A percentile compares a stretch with the other conserved stretches of the same genome.
Evolutionary conservation across 2,113 vertebrate genomes (phyloP).

Genomic region (Pomatostomus ruficeps): DNA sequence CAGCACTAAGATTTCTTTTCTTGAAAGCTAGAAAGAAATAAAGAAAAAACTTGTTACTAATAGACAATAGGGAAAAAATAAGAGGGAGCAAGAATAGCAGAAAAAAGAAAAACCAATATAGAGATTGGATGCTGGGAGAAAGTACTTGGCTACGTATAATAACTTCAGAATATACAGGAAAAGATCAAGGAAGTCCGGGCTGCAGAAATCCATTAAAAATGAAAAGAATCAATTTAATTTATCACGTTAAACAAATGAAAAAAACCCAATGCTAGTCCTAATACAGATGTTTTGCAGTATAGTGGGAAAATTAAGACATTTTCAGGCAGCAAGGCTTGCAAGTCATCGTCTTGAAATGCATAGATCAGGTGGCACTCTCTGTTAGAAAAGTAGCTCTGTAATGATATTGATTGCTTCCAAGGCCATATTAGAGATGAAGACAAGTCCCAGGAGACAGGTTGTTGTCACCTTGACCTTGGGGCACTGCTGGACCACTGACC

Average conservation of each 20-base stretch:
- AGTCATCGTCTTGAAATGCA: conserved; percentile 37
- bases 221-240: conserved; percentile 38
- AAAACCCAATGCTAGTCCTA: not conserved
- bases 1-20: not conserved
- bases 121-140: not conserved
- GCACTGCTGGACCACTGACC: conserved; percentile 78
- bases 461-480: conserved; percentile 92
- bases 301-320: conserved; percentile 64
- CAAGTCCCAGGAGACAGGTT: conserved; percentile 72
- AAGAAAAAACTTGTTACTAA: not conserved
- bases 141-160: not conserved
- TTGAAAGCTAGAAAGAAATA: not conserved
- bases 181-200: not conserved
- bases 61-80: not conserved
- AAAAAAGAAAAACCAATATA: not conserved
- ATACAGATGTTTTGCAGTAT: not conserved
- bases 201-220: not conserved
- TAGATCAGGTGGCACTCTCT: conserved; percentile 70
- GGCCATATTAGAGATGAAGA: conserved; percentile 83
- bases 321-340: conserved; percentile 35
- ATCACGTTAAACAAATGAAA: not conserved
- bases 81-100: not conserved
- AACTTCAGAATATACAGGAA: not conserved
- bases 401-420: conserved; percentile 88
- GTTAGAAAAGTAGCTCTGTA: conserved; percentile 73